Percentiles rank a stretch among this genome's conserved stretches.
phyloP scores from a whole-genome alignment of 2,888 invertebrate genomes.

The Oscheius sp. region DNA sequence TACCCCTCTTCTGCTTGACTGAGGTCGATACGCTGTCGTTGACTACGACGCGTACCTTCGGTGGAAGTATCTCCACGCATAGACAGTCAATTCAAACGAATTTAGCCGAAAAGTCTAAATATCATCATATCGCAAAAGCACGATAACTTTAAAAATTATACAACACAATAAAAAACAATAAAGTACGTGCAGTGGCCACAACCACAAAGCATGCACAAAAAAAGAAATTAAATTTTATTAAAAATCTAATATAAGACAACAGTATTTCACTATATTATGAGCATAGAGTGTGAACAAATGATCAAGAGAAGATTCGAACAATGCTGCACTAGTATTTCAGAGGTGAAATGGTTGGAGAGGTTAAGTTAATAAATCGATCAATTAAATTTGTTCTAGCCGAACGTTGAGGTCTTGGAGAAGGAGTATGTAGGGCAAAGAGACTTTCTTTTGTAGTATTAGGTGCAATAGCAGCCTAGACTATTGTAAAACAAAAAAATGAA shows the following conservation, averaged over 20 bases:
- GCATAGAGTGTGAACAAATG: neutral
- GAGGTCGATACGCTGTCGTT: conserved; percentile 43
- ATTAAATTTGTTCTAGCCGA: conserved; percentile 28
- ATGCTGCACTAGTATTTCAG: neutral
- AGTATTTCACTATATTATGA: neutral
- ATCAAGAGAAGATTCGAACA: neutral
- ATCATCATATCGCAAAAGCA: neutral
- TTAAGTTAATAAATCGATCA: neutral
- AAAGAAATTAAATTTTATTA: neutral
- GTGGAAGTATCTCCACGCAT: conserved; percentile 26
- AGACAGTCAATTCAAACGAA: neutral
- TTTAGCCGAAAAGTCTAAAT: neutral
- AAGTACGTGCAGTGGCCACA: conserved; percentile 18
- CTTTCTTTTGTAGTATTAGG: conserved; percentile 4
- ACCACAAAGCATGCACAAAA: conserved; percentile 11
- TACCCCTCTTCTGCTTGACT: conserved; percentile 45
- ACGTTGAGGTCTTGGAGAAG: conserved; percentile 27
- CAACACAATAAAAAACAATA: neutral
- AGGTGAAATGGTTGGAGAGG: neutral
- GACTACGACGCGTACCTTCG: conserved; percentile 21
- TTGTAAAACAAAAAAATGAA: neutral
- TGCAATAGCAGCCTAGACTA: conserved; percentile 8
- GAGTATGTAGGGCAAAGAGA: conserved; percentile 21
- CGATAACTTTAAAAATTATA: neutral
- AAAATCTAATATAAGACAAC: neutral